Evolutionary conservation across 2,888 invertebrate species (phyloP).

Genomic region (Minunthozetes semirufus): DNA sequence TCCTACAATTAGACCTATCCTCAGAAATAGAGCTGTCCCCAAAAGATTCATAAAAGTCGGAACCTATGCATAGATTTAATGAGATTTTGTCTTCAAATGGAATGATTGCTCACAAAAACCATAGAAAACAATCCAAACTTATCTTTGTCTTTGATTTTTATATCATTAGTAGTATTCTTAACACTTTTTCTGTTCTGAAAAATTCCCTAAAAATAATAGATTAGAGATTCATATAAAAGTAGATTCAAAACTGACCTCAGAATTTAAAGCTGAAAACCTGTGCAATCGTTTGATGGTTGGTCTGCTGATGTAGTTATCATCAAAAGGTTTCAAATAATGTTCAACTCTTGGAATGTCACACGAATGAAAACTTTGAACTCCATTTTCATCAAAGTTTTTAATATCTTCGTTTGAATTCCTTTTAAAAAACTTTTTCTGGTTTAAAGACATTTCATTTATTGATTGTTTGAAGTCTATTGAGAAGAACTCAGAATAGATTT

Average conservation of each 20-base stretch:
- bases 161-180: too few species aligned
- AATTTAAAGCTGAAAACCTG: neutral
- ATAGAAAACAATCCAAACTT: constrained; percentile 5
- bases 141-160: neutral
- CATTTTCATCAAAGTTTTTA: too few species aligned
- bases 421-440: too few species aligned
- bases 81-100: neutral
- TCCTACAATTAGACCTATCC: constrained; percentile 32
- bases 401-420: too few species aligned
- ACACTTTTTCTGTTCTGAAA: too few species aligned
- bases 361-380: neutral
- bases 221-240: too few species aligned
- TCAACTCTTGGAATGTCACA: neutral
- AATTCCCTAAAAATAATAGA: too few species aligned
- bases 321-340: neutral
- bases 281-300: neutral
- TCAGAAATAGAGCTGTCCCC: constrained; percentile 24
- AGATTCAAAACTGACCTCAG: neutral
- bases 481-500: too few species aligned
- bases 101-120: neutral
- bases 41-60: constrained; percentile 33
- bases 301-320: neutral
- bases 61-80: neutral
- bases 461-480: too few species aligned
- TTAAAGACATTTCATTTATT: too few species aligned